These are phyloP conservation scores for Zingel zingel DNA, from an alignment of 2,113 vertebrate genomes.

Conservation along the genomic window DNA sequence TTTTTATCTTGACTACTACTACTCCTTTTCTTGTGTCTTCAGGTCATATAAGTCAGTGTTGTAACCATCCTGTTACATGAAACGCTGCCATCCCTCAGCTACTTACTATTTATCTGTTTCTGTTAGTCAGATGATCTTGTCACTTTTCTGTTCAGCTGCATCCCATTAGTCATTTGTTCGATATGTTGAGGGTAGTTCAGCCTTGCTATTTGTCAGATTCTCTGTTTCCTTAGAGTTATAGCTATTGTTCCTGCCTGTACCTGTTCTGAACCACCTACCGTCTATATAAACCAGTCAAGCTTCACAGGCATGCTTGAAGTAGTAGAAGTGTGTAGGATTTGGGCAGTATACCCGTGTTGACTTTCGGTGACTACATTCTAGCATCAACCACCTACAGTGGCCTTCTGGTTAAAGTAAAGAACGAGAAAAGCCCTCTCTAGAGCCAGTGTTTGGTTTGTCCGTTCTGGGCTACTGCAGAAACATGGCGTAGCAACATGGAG, in stretches of 20 bases:
- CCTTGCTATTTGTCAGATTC: slow-evolving; percentile 39
- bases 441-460: too few species aligned
- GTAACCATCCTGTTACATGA: background rate
- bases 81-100: background rate
- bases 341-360: too few species aligned
- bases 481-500: too few species aligned
- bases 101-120: slow-evolving; percentile 2
- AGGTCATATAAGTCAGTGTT: background rate
- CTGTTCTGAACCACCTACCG: slow-evolving; percentile 43
- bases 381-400: too few species aligned
- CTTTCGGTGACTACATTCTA: too few species aligned
- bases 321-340: too few species aligned
- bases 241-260: slow-evolving; percentile 52
- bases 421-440: too few species aligned
- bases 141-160: slow-evolving; percentile 37
- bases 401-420: too few species aligned
- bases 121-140: background rate
- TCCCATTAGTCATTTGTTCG: slow-evolving; percentile 24
- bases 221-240: background rate
- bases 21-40: background rate
- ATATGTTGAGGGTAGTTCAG: slow-evolving; percentile 5
- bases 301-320: too few species aligned
- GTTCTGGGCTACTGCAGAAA: too few species aligned
- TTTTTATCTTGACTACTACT: background rate
- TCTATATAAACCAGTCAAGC: too few species aligned